Evolutionary conservation across 2,113 vertebrate species (phyloP).

Genomic region (Pygathrix nemaeus): DNA sequence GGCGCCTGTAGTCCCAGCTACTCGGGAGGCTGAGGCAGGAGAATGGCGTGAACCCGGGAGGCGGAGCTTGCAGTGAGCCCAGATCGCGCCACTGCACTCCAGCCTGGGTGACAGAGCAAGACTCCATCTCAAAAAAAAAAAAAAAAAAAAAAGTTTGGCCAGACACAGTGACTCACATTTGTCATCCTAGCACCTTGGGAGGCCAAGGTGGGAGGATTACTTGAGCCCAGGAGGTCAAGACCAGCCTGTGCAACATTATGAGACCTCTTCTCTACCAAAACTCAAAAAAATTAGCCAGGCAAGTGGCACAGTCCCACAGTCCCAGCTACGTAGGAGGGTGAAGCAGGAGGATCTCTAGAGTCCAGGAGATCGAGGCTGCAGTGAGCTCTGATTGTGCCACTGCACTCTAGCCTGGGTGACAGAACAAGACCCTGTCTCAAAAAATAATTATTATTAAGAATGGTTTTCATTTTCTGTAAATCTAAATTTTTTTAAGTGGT

Average conservation of each 20-base stretch:
- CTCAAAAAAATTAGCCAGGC: neutral
- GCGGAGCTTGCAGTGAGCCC: no score
- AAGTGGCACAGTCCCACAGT: neutral
- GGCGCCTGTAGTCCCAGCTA: no score
- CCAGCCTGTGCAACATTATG: neutral
- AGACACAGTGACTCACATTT: neutral
- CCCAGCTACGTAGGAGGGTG: neutral
- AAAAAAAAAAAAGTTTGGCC: neutral
- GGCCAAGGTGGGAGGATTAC: neutral
- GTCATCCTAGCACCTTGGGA: neutral
- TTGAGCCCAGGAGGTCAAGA: neutral
- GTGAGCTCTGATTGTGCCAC: neutral
- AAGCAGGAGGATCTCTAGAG: neutral
- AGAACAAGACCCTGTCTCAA: neutral
- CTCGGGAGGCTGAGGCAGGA: no score
- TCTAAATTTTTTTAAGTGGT: neutral
- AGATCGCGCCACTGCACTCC: no score
- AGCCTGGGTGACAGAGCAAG: no score
- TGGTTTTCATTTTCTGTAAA: no score
- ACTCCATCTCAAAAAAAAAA: no score
- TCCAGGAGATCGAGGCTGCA: neutral
- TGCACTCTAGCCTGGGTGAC: neutral
- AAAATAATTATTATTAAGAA: neutral
- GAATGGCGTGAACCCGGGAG: no score
- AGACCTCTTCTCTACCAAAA: neutral